Conservation (phyloP, 2,888 invertebrate species). For the Andrena praecox region DNA sequence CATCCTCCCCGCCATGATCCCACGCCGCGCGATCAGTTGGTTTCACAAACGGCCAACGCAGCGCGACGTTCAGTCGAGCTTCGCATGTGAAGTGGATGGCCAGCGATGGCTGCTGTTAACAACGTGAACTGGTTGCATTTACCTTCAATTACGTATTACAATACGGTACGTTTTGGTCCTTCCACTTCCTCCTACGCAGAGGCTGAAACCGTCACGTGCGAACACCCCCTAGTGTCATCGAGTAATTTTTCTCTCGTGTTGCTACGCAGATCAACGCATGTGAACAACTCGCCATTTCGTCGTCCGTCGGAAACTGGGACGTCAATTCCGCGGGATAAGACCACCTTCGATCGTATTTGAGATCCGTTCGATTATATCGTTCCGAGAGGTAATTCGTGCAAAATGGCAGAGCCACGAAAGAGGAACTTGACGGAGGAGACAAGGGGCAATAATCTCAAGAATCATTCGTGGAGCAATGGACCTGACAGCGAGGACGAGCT, state of each 20-base stretch:
- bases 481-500: constrained; percentile 78
- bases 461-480: constrained; percentile 78
- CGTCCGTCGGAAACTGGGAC: constrained; percentile 52
- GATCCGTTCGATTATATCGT: background rate
- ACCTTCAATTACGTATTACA: constrained; percentile 13
- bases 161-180: constrained; percentile 29
- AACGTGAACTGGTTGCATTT: constrained; percentile 22
- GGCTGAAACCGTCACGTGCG: background rate
- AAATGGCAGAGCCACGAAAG: constrained; percentile 54
- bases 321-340: constrained; percentile 60
- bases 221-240: constrained; percentile 4
- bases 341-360: background rate
- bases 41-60: constrained; percentile 37
- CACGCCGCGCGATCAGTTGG: constrained; percentile 25
- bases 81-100: constrained; percentile 37
- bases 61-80: constrained; percentile 58
- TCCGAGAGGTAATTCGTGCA: background rate
- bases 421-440: constrained; percentile 38
- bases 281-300: constrained; percentile 49
- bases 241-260: constrained; percentile 22
- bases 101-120: constrained; percentile 59
- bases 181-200: background rate
- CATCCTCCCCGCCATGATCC: constrained; percentile 6
- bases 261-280: constrained; percentile 63
- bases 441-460: constrained; percentile 74